Evolutionary conservation across 1,140 invertebrate genomes (phyloP), one percentile per base, ranked within the genome.

Genomic region (Pseudobourletiella spinata): DNA sequence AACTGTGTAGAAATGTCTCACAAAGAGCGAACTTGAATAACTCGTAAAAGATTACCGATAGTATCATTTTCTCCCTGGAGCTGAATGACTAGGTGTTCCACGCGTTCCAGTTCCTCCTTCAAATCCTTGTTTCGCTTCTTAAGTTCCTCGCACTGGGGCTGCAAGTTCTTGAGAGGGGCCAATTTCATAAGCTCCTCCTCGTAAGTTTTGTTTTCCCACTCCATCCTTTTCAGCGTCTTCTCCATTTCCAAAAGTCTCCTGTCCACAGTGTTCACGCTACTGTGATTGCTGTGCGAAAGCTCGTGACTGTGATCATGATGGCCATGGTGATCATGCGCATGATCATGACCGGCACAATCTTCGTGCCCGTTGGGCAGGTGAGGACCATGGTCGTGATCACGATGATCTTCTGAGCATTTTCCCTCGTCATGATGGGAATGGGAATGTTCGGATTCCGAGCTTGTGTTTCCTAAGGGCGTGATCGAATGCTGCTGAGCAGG

Each of bases 41-140:
- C n/a, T n/a, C n/a, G n/a, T n/a, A 52, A 52, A 24, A 11, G 42
- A 60, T 58, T 59, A 69, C 67, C 67, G 15, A 69, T 69, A 1
- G 67, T 69, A 46, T 69, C 67, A 48, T 69, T 69, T 60, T 69
- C 67, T n/a, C 61, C 64, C 51, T 66, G 64, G 3, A 69, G 57
- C 56, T 69, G 67, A 50, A 69, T 65, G 18, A 69, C 64, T 14
- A 69, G 46, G 57, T 66, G 64, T 57, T 69, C 67, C 20, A 66
- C 29, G 4, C 62, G 44, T 11, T 46, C 30, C 11, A 69, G 20
- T 35, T 69, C 59, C 26, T 56, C 29, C 24, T 57, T 51, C 15
- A 66, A 22, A 18, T 20, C 28, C 22, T 3, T 43, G 46, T 24
- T 61, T 60, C 18, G 61, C 28, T 26, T 59, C 58, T 20, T 26